Percentiles rank a stretch among this genome's conserved stretches.
phyloP scores from a whole-genome alignment of 2,888 invertebrate genomes.

The Rhodophaea formosa region DNA sequence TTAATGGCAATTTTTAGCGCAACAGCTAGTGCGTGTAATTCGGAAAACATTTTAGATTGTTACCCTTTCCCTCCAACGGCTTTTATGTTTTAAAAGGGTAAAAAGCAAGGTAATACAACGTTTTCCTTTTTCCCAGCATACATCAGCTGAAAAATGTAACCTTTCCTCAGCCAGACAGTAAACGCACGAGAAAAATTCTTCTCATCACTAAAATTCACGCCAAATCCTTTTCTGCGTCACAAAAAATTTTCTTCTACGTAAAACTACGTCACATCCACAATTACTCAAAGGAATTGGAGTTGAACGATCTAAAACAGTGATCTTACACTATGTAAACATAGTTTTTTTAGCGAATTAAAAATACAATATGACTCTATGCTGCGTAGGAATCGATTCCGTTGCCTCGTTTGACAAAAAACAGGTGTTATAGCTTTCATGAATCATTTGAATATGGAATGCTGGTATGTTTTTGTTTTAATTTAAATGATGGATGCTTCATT shows the following conservation, averaged over 20 bases:
- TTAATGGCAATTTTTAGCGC: no score
- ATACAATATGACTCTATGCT: not conserved
- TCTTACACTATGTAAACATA: constrained; percentile 5
- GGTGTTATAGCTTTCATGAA: not conserved
- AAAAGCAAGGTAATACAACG: no score
- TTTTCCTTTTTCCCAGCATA: no score
- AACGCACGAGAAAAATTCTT: not conserved
- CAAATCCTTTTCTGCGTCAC: not conserved
- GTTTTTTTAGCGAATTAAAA: not conserved
- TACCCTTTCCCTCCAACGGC: no score
- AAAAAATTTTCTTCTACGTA: not conserved
- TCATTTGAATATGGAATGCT: constrained; percentile 1
- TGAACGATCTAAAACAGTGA: constrained; percentile 5
- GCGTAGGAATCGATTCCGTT: constrained; percentile 1
- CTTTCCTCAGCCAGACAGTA: not conserved
- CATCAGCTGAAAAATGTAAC: no score
- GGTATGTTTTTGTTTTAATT: constrained; percentile 1
- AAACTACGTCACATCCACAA: not conserved
- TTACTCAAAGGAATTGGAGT: constrained; percentile 3
- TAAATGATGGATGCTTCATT: not conserved
- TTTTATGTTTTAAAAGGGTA: no score
- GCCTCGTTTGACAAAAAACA: not conserved
- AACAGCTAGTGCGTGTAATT: no score
- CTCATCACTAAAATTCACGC: not conserved
- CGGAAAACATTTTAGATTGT: no score